A percentile compares a stretch with the other conserved stretches of the same genome.
Evolutionary conservation across 2,797 vertebrate genomes (phyloP).

Genomic region (Halcyon badia): DNA sequence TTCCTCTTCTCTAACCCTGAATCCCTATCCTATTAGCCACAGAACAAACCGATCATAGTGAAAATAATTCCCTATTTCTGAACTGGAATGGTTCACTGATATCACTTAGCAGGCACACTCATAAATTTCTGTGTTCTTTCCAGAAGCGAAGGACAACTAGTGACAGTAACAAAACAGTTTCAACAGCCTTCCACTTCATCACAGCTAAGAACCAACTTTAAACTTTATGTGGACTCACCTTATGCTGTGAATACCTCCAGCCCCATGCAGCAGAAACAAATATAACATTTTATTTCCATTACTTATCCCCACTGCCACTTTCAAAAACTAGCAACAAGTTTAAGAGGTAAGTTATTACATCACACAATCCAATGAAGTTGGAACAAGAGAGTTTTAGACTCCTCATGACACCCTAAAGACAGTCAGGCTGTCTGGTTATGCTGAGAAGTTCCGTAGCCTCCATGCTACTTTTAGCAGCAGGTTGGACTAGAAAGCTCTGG

Average conservation of each 20-base stretch:
- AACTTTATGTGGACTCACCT: accelerated
- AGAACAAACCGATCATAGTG: not conserved
- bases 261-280: accelerated
- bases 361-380: not conserved
- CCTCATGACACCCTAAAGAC: accelerated
- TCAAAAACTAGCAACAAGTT: not conserved
- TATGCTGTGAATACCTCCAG: not conserved
- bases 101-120: not conserved
- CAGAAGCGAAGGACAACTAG: not conserved
- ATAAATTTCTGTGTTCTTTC: not conserved
- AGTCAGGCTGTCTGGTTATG: not conserved
- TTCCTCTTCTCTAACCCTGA: not conserved
- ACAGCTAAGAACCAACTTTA: not conserved
- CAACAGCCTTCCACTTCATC: not conserved
- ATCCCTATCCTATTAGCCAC: not conserved
- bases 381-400: not conserved
- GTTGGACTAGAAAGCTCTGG: accelerated
- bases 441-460: not conserved
- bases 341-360: not conserved
- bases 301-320: not conserved
- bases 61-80: not conserved
- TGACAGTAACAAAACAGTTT: not conserved
- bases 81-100: not conserved
- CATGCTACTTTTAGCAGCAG: not conserved
- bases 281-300: accelerated